phyloP scores from a whole-genome alignment of 2,888 invertebrate species.

The Crioceris asparagi region DNA sequence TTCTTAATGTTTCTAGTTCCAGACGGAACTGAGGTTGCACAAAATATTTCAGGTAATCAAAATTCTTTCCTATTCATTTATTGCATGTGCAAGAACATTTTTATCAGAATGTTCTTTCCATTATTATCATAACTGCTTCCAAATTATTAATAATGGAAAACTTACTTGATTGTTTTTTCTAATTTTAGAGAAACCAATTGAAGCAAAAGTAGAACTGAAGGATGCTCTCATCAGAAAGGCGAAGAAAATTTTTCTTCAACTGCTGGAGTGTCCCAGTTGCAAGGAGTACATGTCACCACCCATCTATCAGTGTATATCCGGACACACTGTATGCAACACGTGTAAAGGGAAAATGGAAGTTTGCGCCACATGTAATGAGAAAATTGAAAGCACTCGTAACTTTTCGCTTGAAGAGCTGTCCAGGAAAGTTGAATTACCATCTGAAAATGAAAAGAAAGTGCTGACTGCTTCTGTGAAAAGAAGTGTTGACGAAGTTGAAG shows the following conservation, averaged over 20 bases:
- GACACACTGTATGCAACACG: conserved; percentile 25
- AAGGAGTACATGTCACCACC: conserved; percentile 23
- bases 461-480: conserved; percentile 7
- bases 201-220: conserved; percentile 14
- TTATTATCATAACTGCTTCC: no score
- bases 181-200: conserved; percentile 3
- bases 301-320: conserved; percentile 23
- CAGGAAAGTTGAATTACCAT: conserved; percentile 11
- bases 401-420: conserved; percentile 14
- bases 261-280: conserved; percentile 25
- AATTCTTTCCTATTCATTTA: no score
- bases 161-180: not conserved
- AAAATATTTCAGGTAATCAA: no score
- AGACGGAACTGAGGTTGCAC: no score
- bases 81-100: no score
- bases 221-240: conserved; percentile 17
- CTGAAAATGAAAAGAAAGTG: conserved; percentile 9
- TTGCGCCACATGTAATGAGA: conserved; percentile 20
- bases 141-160: no score
- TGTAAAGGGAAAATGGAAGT: conserved; percentile 18
- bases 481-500: conserved; percentile 8
- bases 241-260: conserved; percentile 17
- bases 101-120: no score
- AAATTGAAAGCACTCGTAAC: conserved; percentile 12
- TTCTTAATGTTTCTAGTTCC: no score